A percentile compares a stretch with the other conserved stretches of the same genome.
These are phyloP conservation scores for Caradrina kadenii DNA, from an alignment of 2,888 invertebrate genomes.

Conservation along the genomic window DNA sequence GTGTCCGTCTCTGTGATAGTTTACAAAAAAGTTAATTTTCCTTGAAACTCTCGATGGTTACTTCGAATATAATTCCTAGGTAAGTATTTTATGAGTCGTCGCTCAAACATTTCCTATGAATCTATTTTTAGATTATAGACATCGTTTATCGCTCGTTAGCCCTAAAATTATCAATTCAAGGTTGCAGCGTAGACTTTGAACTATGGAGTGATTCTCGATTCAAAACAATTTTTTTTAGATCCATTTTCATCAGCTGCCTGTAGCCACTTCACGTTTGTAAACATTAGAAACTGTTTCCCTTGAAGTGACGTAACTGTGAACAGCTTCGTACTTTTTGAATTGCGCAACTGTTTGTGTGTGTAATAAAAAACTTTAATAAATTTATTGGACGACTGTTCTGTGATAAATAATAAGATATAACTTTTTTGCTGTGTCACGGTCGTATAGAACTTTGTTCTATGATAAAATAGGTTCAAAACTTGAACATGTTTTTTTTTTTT, in stretches of 20 bases:
- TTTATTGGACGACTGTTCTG: neutral
- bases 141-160: slow-evolving; percentile 46
- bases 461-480: neutral
- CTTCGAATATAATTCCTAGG: slow-evolving; percentile 37
- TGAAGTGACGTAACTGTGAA: slow-evolving; percentile 30
- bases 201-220: slow-evolving; percentile 25
- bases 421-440: slow-evolving; percentile 11
- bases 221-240: slow-evolving; percentile 32
- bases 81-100: slow-evolving; percentile 42
- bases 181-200: slow-evolving; percentile 64
- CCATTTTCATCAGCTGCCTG: slow-evolving; percentile 11
- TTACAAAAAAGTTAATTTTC: slow-evolving; percentile 31
- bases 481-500: too few species aligned
- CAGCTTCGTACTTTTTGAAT: slow-evolving; percentile 10
- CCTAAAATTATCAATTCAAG: slow-evolving; percentile 59
- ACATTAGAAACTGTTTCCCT: slow-evolving; percentile 29
- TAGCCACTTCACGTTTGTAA: slow-evolving; percentile 38
- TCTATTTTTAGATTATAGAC: slow-evolving; percentile 56
- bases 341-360: neutral
- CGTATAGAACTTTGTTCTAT: neutral
- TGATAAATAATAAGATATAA: neutral
- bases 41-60: slow-evolving; percentile 47
- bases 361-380: neutral
- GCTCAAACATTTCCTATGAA: slow-evolving; percentile 32
- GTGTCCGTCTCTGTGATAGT: slow-evolving; percentile 31